Evolutionary conservation across 2,113 vertebrate genomes (phyloP).

Genomic region (Euleptes europaea): DNA sequence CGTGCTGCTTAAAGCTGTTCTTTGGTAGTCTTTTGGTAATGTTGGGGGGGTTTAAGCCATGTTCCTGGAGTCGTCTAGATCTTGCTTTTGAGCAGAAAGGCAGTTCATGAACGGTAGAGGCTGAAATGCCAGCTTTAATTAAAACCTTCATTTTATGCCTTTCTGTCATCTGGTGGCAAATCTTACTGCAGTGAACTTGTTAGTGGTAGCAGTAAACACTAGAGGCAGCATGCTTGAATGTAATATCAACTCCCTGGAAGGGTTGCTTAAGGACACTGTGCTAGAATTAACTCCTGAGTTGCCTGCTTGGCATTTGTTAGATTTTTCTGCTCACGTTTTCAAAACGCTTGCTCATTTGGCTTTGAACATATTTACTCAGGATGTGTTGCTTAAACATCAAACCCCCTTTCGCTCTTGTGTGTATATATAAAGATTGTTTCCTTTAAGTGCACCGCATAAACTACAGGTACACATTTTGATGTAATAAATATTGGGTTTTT

Average conservation of each 20-base stretch:
- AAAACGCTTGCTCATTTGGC: conserved; percentile 22
- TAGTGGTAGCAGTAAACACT: conserved; percentile 54
- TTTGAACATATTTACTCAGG: background rate
- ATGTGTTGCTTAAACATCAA: background rate
- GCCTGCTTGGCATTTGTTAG: background rate
- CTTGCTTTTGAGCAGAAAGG: background rate
- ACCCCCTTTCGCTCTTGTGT: conserved; percentile 35
- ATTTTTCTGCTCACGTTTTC: background rate
- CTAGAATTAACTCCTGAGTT: conserved; percentile 56
- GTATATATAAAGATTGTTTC: conserved; percentile 36
- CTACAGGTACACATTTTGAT: conserved; percentile 28
- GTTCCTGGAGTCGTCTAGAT: background rate
- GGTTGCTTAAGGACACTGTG: conserved; percentile 59
- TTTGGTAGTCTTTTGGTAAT: background rate
- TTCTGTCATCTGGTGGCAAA: conserved; percentile 12
- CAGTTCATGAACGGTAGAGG: conserved; percentile 24
- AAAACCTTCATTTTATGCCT: conserved; percentile 1
- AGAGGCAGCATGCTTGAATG: conserved; percentile 56
- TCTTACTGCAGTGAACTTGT: conserved; percentile 43
- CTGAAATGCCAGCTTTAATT: conserved; percentile 59
- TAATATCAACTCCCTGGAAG: conserved; percentile 43
- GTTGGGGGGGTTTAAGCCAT: background rate
- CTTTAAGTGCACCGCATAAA: background rate
- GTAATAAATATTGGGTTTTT: conserved; percentile 10
- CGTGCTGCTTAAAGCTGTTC: background rate